A percentile compares a stretch with the other conserved stretches of the same genome.
These are phyloP conservation scores for Hylaea fasciaria DNA, from an alignment of 2,888 invertebrate species.

Conservation along the genomic window DNA sequence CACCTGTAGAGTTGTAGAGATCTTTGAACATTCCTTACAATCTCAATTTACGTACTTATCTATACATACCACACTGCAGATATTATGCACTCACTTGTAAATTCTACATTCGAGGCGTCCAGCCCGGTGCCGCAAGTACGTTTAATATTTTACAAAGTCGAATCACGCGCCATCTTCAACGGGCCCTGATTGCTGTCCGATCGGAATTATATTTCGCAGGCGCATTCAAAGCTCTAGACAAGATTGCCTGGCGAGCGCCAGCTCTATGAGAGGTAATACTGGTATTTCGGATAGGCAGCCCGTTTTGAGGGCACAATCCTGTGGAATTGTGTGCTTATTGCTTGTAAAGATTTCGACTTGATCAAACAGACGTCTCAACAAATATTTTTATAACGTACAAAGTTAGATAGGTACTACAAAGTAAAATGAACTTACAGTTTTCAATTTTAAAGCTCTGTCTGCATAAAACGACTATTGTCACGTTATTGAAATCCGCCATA, in stretches of 20 bases:
- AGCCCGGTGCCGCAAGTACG: conserved; percentile 57
- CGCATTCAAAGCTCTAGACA: conserved; percentile 80
- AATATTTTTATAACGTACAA: too few species aligned
- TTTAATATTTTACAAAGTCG: conserved; percentile 80
- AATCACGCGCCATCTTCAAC: conserved; percentile 84
- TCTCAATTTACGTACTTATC: not conserved
- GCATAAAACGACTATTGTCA: too few species aligned
- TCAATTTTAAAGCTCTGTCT: too few species aligned
- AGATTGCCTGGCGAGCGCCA: conserved; percentile 67
- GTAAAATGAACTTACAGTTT: too few species aligned
- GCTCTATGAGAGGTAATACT: conserved; percentile 26
- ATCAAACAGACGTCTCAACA: too few species aligned
- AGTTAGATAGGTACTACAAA: too few species aligned
- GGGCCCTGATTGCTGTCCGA: conserved; percentile 83
- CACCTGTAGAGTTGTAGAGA: too few species aligned
- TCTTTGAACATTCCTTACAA: too few species aligned
- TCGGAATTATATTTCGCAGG: conserved; percentile 84
- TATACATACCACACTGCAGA: not conserved
- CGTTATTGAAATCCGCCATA: too few species aligned
- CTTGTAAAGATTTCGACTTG: not conserved
- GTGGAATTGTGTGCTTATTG: conserved; percentile 14
- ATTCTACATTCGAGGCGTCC: conserved; percentile 51
- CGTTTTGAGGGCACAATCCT: conserved; percentile 18
- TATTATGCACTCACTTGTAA: conserved; percentile 45
- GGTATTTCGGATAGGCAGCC: conserved; percentile 20